These are phyloP conservation scores for Lysiphlebus fabarum DNA, from an alignment of 1,140 invertebrate species.

Conservation along the genomic window DNA sequence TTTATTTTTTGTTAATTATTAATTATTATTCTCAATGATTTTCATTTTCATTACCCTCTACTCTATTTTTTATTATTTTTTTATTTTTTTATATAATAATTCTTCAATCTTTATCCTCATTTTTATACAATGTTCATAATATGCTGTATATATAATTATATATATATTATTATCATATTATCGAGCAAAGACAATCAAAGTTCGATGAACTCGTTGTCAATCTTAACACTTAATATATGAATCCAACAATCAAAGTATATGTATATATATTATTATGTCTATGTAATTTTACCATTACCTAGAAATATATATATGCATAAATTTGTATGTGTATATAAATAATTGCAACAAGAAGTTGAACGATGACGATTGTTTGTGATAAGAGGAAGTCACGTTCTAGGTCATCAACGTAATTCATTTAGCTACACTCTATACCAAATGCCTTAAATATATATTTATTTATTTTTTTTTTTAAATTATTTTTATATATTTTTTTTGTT, in stretches of 20 bases:
- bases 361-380: constrained; percentile 3
- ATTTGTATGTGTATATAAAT: neutral
- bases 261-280: neutral
- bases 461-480: neutral
- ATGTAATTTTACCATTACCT: neutral
- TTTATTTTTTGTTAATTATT: too few relatives aligned
- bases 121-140: too few relatives aligned
- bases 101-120: too few relatives aligned
- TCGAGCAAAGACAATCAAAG: constrained; percentile 18
- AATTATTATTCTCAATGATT: too few relatives aligned
- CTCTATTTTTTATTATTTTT: constrained; percentile 2
- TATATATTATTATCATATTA: constrained; percentile 5
- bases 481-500: neutral
- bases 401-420: constrained; percentile 17
- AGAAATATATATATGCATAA: neutral
- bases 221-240: neutral
- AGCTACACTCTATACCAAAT: neutral
- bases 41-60: too few relatives aligned
- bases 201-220: constrained; percentile 12
- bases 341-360: neutral
- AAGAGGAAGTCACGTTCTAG: constrained; percentile 8
- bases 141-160: too few relatives aligned
- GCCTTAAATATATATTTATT: neutral
- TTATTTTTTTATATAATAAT: neutral
- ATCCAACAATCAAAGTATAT: neutral